Evolutionary conservation across 2,888 invertebrate genomes (phyloP).

Genomic region (Chaitophorus viminalis): DNA sequence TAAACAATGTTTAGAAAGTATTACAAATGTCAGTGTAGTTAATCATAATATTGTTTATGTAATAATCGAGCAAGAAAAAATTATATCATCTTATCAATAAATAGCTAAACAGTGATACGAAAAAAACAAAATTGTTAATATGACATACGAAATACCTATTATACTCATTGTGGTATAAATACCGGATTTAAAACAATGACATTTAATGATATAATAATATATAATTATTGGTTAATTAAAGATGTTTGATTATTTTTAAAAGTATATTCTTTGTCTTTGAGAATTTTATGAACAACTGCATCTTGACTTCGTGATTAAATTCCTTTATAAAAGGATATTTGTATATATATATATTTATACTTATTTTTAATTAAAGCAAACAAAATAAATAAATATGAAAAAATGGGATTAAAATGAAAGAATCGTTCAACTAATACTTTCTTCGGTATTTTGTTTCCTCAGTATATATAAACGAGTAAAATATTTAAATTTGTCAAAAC

Average conservation of each 20-base stretch:
- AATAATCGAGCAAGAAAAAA: too few relatives aligned
- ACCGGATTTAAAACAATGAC: not conserved
- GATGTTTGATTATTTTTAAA: not conserved
- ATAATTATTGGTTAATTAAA: not conserved
- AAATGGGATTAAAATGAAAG: not conserved
- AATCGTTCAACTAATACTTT: not conserved
- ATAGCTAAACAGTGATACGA: too few relatives aligned
- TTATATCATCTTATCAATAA: too few relatives aligned
- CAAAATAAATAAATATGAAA: not conserved
- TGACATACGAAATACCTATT: too few relatives aligned
- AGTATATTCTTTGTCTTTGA: not conserved
- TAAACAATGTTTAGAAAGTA: too few relatives aligned
- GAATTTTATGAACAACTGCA: not conserved
- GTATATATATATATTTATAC: not conserved
- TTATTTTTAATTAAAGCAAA: not conserved
- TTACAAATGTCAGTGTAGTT: too few relatives aligned
- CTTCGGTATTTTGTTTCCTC: too few relatives aligned
- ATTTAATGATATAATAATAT: not conserved
- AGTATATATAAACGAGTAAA: not conserved
- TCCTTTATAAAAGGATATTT: not conserved
- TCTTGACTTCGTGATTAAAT: not conserved
- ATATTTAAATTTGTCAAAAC: not conserved
- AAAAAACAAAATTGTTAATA: too few relatives aligned
- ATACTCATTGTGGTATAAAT: too few relatives aligned
- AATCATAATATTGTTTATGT: too few relatives aligned